Conservation (phyloP, 2,113 vertebrate species). For the Formicarius rufipectus region DNA sequence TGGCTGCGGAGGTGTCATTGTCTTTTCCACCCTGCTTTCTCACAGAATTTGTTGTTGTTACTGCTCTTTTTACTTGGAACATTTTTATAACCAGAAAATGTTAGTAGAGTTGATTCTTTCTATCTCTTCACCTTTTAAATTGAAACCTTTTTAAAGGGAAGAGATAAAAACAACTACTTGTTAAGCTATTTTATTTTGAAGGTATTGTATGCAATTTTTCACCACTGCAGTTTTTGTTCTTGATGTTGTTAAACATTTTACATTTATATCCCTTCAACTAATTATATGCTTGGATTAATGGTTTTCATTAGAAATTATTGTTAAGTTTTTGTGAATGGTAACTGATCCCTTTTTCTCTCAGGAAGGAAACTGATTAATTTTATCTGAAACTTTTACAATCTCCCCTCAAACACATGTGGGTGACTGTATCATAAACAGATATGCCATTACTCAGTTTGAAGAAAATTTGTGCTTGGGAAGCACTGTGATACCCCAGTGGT, state of each 20-base stretch:
- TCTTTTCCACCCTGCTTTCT: not conserved
- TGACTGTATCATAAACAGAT: not conserved
- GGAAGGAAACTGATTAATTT: not conserved
- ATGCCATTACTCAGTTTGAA: not conserved
- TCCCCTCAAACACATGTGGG: not conserved
- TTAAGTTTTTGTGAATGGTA: not conserved
- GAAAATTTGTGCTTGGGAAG: not conserved
- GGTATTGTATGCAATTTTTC: not conserved
- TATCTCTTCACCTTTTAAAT: not conserved
- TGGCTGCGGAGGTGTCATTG: not conserved
- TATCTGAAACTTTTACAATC: not conserved
- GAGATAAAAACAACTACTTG: not conserved
- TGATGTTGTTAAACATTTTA: not conserved
- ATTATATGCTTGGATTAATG: not conserved
- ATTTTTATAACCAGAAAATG: not conserved
- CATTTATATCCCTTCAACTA: not conserved
- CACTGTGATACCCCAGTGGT: not conserved
- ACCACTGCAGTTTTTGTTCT: not conserved
- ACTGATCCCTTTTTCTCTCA: not conserved
- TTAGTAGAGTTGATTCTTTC: not conserved
- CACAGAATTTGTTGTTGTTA: not conserved
- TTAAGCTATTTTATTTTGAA: not conserved
- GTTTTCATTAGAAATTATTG: not conserved
- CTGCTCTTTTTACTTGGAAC: not conserved
- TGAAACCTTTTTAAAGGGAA: not conserved